Evolutionary conservation across 2,113 vertebrate species (phyloP).

Genomic region (Ptilonorhynchus violaceus): DNA sequence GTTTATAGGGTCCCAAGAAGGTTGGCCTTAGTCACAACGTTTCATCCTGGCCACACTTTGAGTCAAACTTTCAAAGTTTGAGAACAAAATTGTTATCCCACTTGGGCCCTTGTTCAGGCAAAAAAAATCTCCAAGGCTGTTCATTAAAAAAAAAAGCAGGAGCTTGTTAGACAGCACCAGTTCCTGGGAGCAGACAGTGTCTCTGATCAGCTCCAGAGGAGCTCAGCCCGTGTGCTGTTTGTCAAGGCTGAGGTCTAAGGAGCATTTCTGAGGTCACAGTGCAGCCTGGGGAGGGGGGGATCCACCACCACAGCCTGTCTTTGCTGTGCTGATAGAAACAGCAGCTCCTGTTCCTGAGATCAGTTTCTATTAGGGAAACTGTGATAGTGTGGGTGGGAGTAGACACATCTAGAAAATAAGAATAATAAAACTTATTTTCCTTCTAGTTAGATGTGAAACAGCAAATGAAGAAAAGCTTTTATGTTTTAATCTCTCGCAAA

Average conservation of each 20-base stretch:
- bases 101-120: neutral
- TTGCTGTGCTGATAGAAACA: neutral
- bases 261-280: neutral
- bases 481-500: neutral
- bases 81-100: neutral
- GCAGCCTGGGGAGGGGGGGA: neutral
- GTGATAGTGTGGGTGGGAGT: neutral
- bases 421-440: neutral
- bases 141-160: neutral
- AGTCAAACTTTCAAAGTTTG: neutral
- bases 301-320: neutral
- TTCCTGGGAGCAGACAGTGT: neutral
- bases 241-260: neutral
- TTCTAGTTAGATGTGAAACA: neutral
- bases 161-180: neutral
- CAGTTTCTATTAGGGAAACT: neutral
- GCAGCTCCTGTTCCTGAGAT: neutral
- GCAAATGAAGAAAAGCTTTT: neutral
- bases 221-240: neutral
- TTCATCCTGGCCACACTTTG: fast-evolving
- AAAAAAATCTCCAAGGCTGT: neutral
- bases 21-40: neutral
- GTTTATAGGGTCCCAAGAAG: neutral
- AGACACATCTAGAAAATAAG: neutral
- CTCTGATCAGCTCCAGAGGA: neutral